These are phyloP conservation scores for Pyrgus malvae DNA, from an alignment of 2,888 invertebrate genomes.

Conservation along the genomic window DNA sequence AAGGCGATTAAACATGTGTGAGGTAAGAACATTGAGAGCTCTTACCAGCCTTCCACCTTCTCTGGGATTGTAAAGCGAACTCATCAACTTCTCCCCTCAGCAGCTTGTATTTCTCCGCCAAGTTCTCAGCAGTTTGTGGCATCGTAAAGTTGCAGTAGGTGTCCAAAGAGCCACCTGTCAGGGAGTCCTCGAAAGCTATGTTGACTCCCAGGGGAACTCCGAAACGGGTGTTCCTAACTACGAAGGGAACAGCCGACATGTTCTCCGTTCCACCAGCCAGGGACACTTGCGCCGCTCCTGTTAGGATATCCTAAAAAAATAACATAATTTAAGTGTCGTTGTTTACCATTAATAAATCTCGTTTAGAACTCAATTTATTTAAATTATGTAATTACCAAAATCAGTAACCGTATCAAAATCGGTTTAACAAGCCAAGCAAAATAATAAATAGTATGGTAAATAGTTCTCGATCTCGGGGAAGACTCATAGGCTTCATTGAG, in stretches of 20 bases:
- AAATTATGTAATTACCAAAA: too few species aligned
- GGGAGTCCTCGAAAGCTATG: conserved; percentile 90
- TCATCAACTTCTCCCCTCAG: conserved; percentile 91
- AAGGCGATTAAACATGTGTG: too few species aligned
- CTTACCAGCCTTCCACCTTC: conserved; percentile 91
- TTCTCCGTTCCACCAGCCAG: conserved; percentile 96
- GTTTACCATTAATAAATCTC: too few species aligned
- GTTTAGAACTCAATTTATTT: too few species aligned
- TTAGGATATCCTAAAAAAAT: conserved; percentile 88
- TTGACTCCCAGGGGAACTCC: conserved; percentile 91
- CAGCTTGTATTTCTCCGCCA: conserved; percentile 91
- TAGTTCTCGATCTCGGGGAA: too few species aligned
- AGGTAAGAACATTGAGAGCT: neutral
- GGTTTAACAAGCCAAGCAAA: too few species aligned
- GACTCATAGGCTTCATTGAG: too few species aligned
- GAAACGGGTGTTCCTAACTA: conserved; percentile 91
- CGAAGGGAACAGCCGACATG: conserved; percentile 95
- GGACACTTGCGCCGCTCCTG: conserved; percentile 91
- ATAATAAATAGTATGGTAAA: too few species aligned
- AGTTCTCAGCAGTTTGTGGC: conserved; percentile 96
- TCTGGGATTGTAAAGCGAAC: conserved; percentile 92
- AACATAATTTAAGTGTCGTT: neutral
- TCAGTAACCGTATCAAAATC: too few species aligned
- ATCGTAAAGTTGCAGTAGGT: conserved; percentile 94
- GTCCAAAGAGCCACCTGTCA: conserved; percentile 88